A percentile compares a stretch with the other conserved stretches of the same genome.
phyloP scores from a whole-genome alignment of 1,140 invertebrate genomes.

The Physella acuta region DNA sequence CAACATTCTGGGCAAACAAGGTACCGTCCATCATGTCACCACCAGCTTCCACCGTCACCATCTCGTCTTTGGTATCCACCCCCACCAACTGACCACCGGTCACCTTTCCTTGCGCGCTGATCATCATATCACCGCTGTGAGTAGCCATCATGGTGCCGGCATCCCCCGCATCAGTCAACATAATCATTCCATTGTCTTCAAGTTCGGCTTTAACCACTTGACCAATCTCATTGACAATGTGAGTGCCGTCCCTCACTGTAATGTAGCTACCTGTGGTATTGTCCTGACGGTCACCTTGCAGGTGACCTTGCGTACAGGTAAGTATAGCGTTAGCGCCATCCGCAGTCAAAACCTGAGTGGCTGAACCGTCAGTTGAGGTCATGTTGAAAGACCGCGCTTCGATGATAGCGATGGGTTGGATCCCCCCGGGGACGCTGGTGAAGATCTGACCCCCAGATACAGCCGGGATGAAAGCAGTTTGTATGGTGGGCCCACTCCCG shows the following conservation, averaged over 20 bases:
- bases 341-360: constrained; percentile 20
- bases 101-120: constrained; percentile 5
- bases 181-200: background rate
- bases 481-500: constrained; percentile 38
- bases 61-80: background rate
- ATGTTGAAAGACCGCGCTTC: constrained; percentile 43
- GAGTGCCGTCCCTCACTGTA: background rate
- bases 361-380: constrained; percentile 30
- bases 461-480: constrained; percentile 44
- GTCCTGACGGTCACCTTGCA: background rate
- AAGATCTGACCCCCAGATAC: constrained; percentile 32
- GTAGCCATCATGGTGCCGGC: background rate
- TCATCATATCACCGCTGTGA: background rate
- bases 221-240: background rate
- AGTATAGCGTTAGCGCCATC: constrained; percentile 22
- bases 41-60: constrained; percentile 17
- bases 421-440: constrained; percentile 21
- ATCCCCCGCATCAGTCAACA: background rate
- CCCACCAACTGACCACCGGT: background rate
- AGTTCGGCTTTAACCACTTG: background rate
- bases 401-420: constrained; percentile 50
- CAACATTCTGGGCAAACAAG: constrained; percentile 26
- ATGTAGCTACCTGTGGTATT: background rate
- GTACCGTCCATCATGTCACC: constrained; percentile 27
- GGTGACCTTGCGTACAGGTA: background rate